These are phyloP conservation scores for Crocallis elinguaria DNA, from an alignment of 2,888 invertebrate genomes.

Conservation along the genomic window DNA sequence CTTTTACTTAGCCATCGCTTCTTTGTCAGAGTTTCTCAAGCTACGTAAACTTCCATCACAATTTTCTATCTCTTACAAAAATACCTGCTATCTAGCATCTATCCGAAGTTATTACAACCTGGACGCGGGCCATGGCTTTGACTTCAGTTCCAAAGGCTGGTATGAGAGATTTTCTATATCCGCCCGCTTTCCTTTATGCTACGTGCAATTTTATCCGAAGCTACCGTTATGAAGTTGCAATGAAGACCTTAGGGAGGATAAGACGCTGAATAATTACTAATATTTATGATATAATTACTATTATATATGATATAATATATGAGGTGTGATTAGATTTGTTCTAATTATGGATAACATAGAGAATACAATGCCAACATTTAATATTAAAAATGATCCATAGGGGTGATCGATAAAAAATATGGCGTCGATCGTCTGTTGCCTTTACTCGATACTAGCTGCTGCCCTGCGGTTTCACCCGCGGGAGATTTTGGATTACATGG, in stretches of 20 bases:
- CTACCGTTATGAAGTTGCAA: conserved; percentile 73
- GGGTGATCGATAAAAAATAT: too few relatives aligned
- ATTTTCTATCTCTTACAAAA: conserved; percentile 33
- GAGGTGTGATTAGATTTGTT: too few relatives aligned
- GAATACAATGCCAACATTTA: too few relatives aligned
- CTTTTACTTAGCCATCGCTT: background rate
- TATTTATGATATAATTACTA: too few relatives aligned
- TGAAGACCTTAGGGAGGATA: conserved; percentile 50
- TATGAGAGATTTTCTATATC: conserved; percentile 84
- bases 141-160: conserved; percentile 69
- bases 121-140: conserved; percentile 65
- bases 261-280: background rate
- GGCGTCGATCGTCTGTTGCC: too few relatives aligned
- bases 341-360: too few relatives aligned
- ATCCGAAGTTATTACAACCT: conserved; percentile 68
- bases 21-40: background rate
- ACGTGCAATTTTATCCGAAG: conserved; percentile 81
- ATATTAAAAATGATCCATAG: too few relatives aligned
- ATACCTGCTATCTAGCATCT: conserved; percentile 32
- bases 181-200: conserved; percentile 81
- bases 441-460: too few relatives aligned
- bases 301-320: too few relatives aligned
- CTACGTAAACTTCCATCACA: conserved; percentile 9
- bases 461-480: too few relatives aligned
- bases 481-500: too few relatives aligned